phyloP scores from a whole-genome alignment of 2,113 vertebrate genomes.

The Alethe castanea region DNA sequence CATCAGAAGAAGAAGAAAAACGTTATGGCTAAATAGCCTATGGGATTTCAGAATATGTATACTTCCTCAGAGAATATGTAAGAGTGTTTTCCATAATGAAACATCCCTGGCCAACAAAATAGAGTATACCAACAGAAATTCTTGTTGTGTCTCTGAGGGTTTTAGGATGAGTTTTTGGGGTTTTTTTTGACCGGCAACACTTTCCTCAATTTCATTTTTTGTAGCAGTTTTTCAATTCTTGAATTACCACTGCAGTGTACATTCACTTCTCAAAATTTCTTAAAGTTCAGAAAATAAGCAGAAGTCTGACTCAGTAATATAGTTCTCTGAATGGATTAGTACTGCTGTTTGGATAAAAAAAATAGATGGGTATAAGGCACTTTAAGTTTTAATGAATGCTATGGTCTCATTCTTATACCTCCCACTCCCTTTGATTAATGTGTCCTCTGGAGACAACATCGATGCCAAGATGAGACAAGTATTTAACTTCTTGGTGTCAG shows the following conservation, averaged over 20 bases:
- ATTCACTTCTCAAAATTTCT: background rate
- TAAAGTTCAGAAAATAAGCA: background rate
- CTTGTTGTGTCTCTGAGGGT: background rate
- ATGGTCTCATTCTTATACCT: background rate
- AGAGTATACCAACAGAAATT: background rate
- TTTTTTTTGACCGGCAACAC: background rate
- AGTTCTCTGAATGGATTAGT: background rate
- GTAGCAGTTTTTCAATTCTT: background rate
- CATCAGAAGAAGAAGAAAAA: constrained; percentile 22
- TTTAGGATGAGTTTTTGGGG: background rate
- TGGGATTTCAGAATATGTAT: constrained; percentile 24
- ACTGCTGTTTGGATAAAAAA: background rate
- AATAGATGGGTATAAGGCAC: background rate
- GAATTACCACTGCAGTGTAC: background rate
- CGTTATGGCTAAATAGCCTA: background rate
- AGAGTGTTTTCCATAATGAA: background rate
- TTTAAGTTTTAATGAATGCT: background rate
- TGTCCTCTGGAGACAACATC: background rate
- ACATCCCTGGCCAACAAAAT: background rate
- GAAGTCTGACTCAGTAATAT: background rate
- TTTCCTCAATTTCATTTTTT: background rate
- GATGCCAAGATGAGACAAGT: background rate
- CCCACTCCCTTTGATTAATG: background rate
- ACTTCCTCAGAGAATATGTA: background rate
- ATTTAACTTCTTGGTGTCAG: background rate